phyloP scores from a whole-genome alignment of 2,888 invertebrate species.

The Halocaridina rubra region DNA sequence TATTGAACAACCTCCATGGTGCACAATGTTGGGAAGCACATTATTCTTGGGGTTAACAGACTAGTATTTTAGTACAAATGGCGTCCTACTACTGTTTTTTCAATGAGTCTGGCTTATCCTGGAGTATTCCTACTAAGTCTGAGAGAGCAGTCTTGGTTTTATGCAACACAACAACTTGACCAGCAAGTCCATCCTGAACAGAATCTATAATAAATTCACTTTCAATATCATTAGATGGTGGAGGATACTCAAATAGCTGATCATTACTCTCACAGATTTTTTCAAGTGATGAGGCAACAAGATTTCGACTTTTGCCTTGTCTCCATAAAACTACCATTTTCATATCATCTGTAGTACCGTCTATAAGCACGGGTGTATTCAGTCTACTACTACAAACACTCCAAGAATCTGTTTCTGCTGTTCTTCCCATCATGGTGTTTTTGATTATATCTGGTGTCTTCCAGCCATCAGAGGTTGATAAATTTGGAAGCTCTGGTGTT shows the following conservation, averaged over 20 bases:
- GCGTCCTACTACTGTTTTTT: not conserved
- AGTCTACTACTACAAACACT: constrained; percentile 35
- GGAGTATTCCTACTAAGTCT: constrained; percentile 48
- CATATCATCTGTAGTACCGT: constrained; percentile 18
- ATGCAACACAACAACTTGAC: constrained; percentile 59
- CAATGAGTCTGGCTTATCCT: constrained; percentile 25
- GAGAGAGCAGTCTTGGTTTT: constrained; percentile 49
- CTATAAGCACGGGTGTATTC: constrained; percentile 38
- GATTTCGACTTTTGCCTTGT: constrained; percentile 58
- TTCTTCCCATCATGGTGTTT: not conserved
- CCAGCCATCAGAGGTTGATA: not conserved
- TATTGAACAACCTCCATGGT: not conserved
- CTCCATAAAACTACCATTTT: constrained; percentile 49
- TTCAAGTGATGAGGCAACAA: constrained; percentile 43
- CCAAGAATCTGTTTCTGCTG: not conserved
- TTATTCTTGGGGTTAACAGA: not conserved
- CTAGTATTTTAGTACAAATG: not conserved
- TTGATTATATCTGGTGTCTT: not conserved
- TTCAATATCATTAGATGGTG: constrained; percentile 22
- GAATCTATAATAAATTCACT: constrained; percentile 47
- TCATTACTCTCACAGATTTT: constrained; percentile 56
- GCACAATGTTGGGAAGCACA: not conserved
- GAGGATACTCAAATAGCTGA: constrained; percentile 47
- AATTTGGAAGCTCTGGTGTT: constrained; percentile 11
- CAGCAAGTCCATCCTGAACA: constrained; percentile 57